Percentiles rank a stretch among this genome's conserved stretches.
Conservation (phyloP, 2,797 vertebrate genomes). For the Tolypeutes matacus region DNA sequence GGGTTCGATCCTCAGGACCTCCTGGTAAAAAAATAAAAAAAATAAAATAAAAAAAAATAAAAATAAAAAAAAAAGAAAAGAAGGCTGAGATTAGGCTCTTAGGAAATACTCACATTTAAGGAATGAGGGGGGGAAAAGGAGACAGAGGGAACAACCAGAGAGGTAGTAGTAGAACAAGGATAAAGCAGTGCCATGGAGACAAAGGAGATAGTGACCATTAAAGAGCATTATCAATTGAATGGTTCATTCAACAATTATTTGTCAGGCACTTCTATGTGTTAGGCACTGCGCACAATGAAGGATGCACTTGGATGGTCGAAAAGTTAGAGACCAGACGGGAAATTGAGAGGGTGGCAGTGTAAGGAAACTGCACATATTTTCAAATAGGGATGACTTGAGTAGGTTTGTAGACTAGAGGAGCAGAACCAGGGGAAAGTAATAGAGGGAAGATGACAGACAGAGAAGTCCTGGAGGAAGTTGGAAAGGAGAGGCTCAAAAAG, state of each 20-base stretch:
- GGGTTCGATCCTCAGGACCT: no score
- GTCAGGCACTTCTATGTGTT: background rate
- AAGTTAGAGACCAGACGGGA: background rate
- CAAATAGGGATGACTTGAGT: background rate
- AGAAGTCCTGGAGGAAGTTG: background rate
- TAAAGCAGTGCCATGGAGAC: background rate
- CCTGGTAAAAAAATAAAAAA: no score
- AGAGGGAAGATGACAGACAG: background rate
- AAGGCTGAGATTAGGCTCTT: background rate
- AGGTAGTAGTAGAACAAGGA: background rate
- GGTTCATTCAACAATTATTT: slow-evolving; percentile 30
- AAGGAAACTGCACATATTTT: background rate
- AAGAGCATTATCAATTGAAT: slow-evolving; percentile 2
- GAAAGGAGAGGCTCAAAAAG: slow-evolving; percentile 33
- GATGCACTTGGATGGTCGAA: background rate
- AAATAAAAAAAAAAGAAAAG: no score
- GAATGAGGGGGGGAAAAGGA: background rate
- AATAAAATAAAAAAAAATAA: no score
- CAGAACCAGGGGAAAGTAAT: background rate
- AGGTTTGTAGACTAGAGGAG: background rate
- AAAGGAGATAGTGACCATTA: background rate
- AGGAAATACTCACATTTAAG: background rate
- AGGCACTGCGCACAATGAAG: slow-evolving; percentile 18
- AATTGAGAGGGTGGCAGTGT: background rate
- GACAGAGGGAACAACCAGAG: background rate